A percentile compares a stretch with the other conserved stretches of the same genome.
Conservation (phyloP, 2,888 invertebrate genomes). For the Conistra vaccinii region DNA sequence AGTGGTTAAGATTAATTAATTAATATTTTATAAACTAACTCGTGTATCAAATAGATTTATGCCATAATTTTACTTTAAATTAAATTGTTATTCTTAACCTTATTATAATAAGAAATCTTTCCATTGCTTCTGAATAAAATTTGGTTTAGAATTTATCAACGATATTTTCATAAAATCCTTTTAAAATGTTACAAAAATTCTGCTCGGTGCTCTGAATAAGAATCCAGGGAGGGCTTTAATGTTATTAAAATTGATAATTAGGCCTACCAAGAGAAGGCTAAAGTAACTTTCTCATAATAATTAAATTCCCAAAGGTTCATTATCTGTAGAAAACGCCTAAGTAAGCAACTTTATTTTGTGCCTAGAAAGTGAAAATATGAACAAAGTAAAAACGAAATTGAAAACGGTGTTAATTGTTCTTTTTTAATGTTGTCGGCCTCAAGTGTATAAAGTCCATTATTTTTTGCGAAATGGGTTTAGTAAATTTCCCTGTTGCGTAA, state of each 20-base stretch:
- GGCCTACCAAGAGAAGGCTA: constrained; percentile 22
- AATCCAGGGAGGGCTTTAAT: constrained; percentile 24
- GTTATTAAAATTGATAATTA: constrained; percentile 56
- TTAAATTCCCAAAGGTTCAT: constrained; percentile 48
- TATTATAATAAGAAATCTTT: background rate
- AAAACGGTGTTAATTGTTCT: constrained; percentile 49
- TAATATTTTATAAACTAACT: background rate
- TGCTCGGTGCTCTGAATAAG: constrained; percentile 7
- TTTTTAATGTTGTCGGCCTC: constrained; percentile 43
- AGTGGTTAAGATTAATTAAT: background rate
- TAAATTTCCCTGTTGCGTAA: constrained; percentile 34
- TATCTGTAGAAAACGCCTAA: constrained; percentile 37
- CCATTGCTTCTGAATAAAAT: constrained; percentile 19
- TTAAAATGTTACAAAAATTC: constrained; percentile 17
- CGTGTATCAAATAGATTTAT: constrained; percentile 8
- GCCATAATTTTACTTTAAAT: constrained; percentile 5
- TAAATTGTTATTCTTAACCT: background rate
- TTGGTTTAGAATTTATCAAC: constrained; percentile 5
- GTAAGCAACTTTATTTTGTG: constrained; percentile 43
- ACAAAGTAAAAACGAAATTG: constrained; percentile 44
- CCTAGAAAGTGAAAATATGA: constrained; percentile 37
- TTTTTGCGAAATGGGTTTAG: constrained; percentile 42
- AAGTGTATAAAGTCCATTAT: constrained; percentile 46
- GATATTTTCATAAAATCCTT: constrained; percentile 19
- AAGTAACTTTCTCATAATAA: constrained; percentile 52